Base-by-base conservation (phyloP, 2,797 vertebrate species). In the Hyperoplus immaculatus region DNA sequence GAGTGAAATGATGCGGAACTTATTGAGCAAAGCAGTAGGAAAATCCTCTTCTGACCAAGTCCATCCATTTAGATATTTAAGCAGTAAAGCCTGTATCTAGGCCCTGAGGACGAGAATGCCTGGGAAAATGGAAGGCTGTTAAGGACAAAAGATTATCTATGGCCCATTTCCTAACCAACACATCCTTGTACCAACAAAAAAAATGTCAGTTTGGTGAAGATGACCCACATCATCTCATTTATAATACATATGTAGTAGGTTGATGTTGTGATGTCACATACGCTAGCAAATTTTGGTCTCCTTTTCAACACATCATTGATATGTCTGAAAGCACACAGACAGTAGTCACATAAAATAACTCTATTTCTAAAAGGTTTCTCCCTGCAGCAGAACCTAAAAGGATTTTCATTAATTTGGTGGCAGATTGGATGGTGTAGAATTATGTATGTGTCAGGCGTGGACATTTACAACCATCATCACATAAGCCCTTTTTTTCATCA, bases 151-250 rank as follows among this genome's bases (percentile, higher is more conserved):
- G 51, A 16, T n/a, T 67, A 6, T 72, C 18, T 8, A 43, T 51
- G 51, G 42, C 11, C 9, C 3, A n/a, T 69, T 72, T 72, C 38
- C 41, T 68, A 58, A 58, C 21, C 72, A 56, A 62, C 56, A 67
- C n/a, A 56, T 50, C 43, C 21, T 41, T 67, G 68, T 21, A 45
- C 42, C 21, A 38, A 21, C 14, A 0, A 29, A 43, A 50, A 54
- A 18, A 45, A 2, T 29, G 29, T 29, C 29, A 29, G 29, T 29
- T 29, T 29, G 29, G 29, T 53, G 6, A 59, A 16, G n/a, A 66
- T 8, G 45, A 43, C 36, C 13, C 1, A 10, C 14, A 58, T 4
- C 8, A 50, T 59, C 53, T 0, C 42, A 62, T 62, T 41, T 16
- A 42, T 74, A 42, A 62, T 58, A 39, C 4, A 60, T 16, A 3